Base-by-base conservation (phyloP, 2,888 invertebrate genomes). In the Pollenia labialis region DNA sequence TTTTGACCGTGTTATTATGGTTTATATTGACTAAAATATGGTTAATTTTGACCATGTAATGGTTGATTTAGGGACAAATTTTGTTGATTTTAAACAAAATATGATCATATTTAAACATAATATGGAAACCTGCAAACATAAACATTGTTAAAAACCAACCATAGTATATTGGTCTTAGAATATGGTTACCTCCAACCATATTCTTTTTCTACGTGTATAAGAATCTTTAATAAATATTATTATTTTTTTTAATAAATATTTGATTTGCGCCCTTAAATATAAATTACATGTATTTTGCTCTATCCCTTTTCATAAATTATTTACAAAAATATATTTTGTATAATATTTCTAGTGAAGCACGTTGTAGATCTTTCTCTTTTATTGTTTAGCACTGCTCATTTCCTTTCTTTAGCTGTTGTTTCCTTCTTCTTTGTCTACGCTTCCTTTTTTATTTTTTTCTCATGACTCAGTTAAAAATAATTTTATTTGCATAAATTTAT, bases 401-500 rank as follows among this genome's bases (percentile, higher is more conserved):
- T 77, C 50, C 62, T 75, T 75, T 50, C 75, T 44, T 62, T 50
- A 6, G 54, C 46, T 54, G n/a, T 44, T 74, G 6, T n/a, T 54
- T n/a, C 23, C 23, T 44, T 54, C 42, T 8, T 14, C 44, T 54
- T 66, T 62, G 50, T 48, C 48, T 40, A 6, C 12, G 4, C 7
- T 32, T 42, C 1, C 11, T 40, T 72, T 44, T 23, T 2, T 11
- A 7, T 42, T 32, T 50, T 18, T 52, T 11, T 44, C 44, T 46
- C 23, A 46, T 52, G 23, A 46, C 69, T 60, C 56, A 56, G 62
- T 64, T 69, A 14, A 60, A 64, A 54, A 60, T 75, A 85, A 80
- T 85, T 74, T 69, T 60, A 75, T 69, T 68, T 68, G 79, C 66
- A 84, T 79, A 79, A 58, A 68, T 74, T 74, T 50, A 79, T 60